phyloP scores from a whole-genome alignment of 2,113 vertebrate genomes.

The Bubo bubo region DNA sequence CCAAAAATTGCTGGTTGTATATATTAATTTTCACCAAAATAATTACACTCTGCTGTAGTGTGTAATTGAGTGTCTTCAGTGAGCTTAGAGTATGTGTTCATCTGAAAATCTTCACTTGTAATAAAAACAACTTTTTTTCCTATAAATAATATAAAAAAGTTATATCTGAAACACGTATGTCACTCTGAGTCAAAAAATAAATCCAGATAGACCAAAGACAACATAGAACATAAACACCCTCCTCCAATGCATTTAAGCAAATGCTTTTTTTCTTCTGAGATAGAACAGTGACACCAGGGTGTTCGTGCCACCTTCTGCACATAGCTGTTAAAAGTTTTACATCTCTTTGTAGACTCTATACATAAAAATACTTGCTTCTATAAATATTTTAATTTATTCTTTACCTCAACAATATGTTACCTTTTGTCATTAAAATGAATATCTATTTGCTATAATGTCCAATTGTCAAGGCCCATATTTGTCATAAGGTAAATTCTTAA shows the following conservation, averaged over 20 bases:
- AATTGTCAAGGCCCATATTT: neutral
- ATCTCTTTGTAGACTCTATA: neutral
- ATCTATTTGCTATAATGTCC: neutral
- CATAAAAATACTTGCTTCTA: neutral
- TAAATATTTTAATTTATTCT: neutral
- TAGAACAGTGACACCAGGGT: neutral
- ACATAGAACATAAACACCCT: neutral
- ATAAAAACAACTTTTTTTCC: constrained; percentile 14
- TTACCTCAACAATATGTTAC: neutral
- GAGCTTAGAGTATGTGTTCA: neutral
- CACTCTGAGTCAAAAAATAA: neutral
- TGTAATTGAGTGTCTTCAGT: neutral
- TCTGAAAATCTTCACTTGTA: neutral
- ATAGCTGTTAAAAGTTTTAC: neutral
- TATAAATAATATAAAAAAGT: neutral
- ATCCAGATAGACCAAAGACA: neutral
- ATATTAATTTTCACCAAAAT: neutral
- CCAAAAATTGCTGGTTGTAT: neutral
- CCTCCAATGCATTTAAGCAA: neutral
- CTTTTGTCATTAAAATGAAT: neutral
- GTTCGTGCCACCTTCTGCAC: neutral
- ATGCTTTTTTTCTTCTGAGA: neutral
- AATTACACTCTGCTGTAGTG: neutral
- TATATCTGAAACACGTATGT: neutral
- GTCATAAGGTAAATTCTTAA: neutral